Base-by-base conservation (phyloP, 2,113 vertebrate genomes). In the Bubalus kerabau region DNA sequence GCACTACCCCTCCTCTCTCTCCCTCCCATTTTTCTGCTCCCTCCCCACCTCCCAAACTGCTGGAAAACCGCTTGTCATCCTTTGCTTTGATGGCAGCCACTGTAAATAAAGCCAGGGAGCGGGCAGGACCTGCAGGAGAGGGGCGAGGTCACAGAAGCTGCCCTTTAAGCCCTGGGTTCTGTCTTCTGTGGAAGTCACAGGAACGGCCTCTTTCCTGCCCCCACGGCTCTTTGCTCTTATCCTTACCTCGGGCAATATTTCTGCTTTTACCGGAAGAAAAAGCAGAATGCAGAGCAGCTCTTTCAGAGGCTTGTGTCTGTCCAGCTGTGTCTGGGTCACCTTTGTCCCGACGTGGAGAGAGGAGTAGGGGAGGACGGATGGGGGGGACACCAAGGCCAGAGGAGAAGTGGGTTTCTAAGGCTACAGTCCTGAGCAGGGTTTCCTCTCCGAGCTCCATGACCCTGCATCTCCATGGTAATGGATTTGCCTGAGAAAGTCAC, bases 171-270 rank as follows among this genome's bases (percentile, higher is more conserved):
- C 10, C 0, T 19, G 56, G 86, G n/a, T 16, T 62, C 60, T 62
- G 83, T 97, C 93, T 95, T 96, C 91, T 97, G 89, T 94, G 96
- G 96, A 98, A 98, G 92, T 97, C 96, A 97, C 91, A 91, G 60
- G 80, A 1, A 9, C 67, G 93, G 98, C 97, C 91, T 96, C n/a
- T 98, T 98, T 98, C 98, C 96, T 84, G 81, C 98, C 94, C 96
- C 76, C 56, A 28, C 0, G 4, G 98, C 98, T 98, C 98, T 99
- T 98, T 94, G 96, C 97, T 97, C 98, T 98, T 97, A 96, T 98
- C 96, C 96, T 98, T 90, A 96, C 98, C 98, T 57, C 92, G 93
- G 98, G 98, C 98, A 91, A 95, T 98, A 67, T 93, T 97, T 97
- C 97, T 98, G 97, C 98, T 98, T 97, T 98, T 98, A 78, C 91